Evolutionary conservation across 2,888 invertebrate genomes (phyloP).

Genomic region (Trachelus stipa): DNA sequence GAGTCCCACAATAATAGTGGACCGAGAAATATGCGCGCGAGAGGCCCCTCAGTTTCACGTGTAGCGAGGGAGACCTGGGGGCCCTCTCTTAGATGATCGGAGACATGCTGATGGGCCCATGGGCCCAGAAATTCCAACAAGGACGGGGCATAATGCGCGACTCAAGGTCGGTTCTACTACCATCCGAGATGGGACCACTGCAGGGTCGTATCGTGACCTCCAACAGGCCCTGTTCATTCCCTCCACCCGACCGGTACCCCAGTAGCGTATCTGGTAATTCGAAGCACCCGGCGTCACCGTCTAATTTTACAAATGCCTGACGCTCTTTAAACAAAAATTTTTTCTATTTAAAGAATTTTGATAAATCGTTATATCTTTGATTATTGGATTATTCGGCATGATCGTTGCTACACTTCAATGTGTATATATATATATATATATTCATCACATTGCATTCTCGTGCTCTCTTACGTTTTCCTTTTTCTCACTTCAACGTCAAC

Average conservation of each 20-base stretch:
- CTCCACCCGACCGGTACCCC: conserved; percentile 21
- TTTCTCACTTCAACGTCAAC: neutral
- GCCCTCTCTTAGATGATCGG: conserved; percentile 47
- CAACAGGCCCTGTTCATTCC: conserved; percentile 23
- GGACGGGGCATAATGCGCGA: conserved; percentile 63
- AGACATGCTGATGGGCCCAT: conserved; percentile 55
- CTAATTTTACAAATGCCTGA: neutral
- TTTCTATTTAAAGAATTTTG: neutral
- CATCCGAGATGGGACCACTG: conserved; percentile 55
- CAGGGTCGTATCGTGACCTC: conserved; percentile 63
- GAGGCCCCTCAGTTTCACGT: conserved; percentile 27
- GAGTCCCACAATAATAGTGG: conserved; percentile 46
- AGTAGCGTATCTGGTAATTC: conserved; percentile 1
- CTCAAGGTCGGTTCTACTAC: conserved; percentile 67
- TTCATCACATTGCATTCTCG: neutral
- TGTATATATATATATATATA: neutral
- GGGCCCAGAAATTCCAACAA: conserved; percentile 64
- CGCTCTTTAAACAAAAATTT: neutral
- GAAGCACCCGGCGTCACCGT: neutral
- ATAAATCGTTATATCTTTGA: neutral
- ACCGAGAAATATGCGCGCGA: conserved; percentile 49
- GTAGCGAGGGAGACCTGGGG: conserved; percentile 11
- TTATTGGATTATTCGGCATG: neutral
- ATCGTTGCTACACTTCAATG: neutral
- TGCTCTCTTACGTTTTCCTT: neutral